These are phyloP conservation scores for Ictalurus furcatus DNA, from an alignment of 2,113 vertebrate species.

Conservation along the genomic window DNA sequence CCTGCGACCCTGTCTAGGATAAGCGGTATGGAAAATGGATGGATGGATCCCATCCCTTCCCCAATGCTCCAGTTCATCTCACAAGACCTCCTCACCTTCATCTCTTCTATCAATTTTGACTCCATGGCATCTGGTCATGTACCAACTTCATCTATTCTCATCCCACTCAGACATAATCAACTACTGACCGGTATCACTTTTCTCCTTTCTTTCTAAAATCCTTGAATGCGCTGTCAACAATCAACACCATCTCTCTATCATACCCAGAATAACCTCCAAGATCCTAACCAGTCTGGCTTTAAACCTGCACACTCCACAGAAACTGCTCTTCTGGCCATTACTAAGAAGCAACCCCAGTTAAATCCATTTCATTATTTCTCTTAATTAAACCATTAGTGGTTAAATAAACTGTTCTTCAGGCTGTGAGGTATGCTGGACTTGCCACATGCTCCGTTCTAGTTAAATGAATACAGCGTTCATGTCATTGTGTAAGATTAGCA, in stretches of 20 bases:
- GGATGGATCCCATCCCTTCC: neutral
- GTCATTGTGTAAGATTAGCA: conserved; percentile 2
- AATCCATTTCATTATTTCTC: neutral
- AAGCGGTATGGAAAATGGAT: too few relatives aligned
- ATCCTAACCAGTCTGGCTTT: too few relatives aligned
- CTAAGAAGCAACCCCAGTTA: neutral
- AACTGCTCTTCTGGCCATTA: too few relatives aligned
- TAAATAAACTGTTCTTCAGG: neutral
- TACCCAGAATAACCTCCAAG: too few relatives aligned
- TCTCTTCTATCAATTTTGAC: neutral
- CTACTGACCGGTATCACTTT: neutral
- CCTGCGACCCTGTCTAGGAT: too few relatives aligned
- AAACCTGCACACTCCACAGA: too few relatives aligned
- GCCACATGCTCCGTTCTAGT: neutral
- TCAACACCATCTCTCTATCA: too few relatives aligned
- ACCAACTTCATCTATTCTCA: neutral
- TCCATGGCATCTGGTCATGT: neutral
- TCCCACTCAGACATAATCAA: neutral
- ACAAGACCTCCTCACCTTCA: neutral
- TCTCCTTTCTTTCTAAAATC: neutral
- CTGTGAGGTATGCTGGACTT: neutral
- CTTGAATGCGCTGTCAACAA: too few relatives aligned
- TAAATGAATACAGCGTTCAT: neutral
- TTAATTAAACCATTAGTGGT: neutral
- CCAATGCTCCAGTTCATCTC: neutral